Evolutionary conservation across 2,888 invertebrate genomes (phyloP).

Genomic region (Pseudeuparius sepicola): DNA sequence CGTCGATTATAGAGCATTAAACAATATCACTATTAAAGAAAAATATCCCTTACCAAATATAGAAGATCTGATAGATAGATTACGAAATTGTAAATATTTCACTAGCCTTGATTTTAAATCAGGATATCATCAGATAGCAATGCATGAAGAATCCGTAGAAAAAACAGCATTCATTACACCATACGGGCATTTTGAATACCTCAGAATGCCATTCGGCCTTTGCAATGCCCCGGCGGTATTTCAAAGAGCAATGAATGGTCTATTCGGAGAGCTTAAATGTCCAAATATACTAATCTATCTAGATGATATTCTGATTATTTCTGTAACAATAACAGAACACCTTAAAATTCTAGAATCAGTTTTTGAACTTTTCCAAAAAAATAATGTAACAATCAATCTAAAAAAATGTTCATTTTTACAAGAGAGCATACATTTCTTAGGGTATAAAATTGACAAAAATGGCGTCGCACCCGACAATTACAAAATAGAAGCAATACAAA

Average conservation of each 20-base stretch:
- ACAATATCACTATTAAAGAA: no score
- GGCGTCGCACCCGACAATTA: slow-evolving; percentile 8
- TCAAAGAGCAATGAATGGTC: slow-evolving; percentile 4
- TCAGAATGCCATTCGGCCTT: slow-evolving; percentile 2
- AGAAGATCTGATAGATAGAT: no score
- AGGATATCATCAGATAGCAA: slow-evolving; percentile 2
- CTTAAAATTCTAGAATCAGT: no score
- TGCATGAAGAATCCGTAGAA: background rate
- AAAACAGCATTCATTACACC: slow-evolving; percentile 4
- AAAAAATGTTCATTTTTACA: slow-evolving; percentile 12
- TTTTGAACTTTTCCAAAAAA: slow-evolving; percentile 3
- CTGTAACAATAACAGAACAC: no score
- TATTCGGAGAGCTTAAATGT: no score
- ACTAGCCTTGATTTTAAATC: no score
- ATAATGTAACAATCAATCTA: slow-evolving; percentile 13
- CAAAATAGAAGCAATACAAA: slow-evolving; percentile 10
- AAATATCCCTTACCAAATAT: no score
- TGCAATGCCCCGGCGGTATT: slow-evolving; percentile 1
- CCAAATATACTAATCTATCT: no score
- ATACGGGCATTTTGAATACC: slow-evolving; percentile 1
- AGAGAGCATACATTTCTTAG: slow-evolving; percentile 7
- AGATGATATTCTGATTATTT: no score
- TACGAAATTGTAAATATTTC: no score
- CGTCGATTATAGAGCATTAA: no score
- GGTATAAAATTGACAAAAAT: slow-evolving; percentile 9